Percentiles rank a stretch among this genome's conserved stretches.
Evolutionary conservation across 2,113 vertebrate genomes (phyloP).

Genomic region (Salvelinus sp.): DNA sequence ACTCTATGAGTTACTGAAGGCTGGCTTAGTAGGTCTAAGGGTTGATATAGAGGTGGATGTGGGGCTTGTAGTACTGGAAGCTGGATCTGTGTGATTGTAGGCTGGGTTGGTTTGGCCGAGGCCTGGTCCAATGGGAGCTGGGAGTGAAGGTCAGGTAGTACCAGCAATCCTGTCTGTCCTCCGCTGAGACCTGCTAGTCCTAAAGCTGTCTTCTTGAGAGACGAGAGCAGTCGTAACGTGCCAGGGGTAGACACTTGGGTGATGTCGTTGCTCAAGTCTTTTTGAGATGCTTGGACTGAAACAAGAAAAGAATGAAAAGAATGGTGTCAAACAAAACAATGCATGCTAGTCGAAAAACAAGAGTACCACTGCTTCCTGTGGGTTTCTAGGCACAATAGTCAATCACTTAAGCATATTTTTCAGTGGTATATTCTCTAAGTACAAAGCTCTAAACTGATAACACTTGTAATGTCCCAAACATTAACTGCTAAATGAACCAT

Average conservation of each 20-base stretch:
- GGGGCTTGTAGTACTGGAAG: slow-evolving; percentile 20
- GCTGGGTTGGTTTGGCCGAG: slow-evolving; percentile 20
- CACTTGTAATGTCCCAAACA: no score
- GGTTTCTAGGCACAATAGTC: no score
- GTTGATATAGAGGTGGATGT: slow-evolving; percentile 30
- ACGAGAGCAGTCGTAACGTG: not conserved
- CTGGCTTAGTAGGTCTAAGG: slow-evolving; percentile 8
- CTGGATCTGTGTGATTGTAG: slow-evolving; percentile 48
- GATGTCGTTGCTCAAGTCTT: slow-evolving; percentile 3
- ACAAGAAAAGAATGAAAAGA: not conserved
- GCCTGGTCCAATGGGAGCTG: slow-evolving; percentile 24
- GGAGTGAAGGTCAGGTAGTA: slow-evolving; percentile 10
- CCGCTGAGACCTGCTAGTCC: no score
- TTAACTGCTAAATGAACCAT: no score
- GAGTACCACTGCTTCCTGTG: no score
- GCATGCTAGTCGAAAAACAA: not conserved
- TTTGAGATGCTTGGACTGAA: slow-evolving; percentile 38
- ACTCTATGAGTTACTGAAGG: not conserved
- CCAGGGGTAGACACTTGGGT: not conserved
- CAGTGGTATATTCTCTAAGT: no score
- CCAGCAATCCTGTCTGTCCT: slow-evolving; percentile 3
- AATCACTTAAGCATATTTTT: no score
- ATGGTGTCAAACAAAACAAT: not conserved
- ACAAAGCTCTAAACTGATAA: no score
- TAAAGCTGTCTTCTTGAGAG: slow-evolving; percentile 12